Percentiles rank a stretch among this genome's conserved stretches.
Conservation (phyloP, 2,888 invertebrate genomes). For the Ormyrus nitidulus region DNA sequence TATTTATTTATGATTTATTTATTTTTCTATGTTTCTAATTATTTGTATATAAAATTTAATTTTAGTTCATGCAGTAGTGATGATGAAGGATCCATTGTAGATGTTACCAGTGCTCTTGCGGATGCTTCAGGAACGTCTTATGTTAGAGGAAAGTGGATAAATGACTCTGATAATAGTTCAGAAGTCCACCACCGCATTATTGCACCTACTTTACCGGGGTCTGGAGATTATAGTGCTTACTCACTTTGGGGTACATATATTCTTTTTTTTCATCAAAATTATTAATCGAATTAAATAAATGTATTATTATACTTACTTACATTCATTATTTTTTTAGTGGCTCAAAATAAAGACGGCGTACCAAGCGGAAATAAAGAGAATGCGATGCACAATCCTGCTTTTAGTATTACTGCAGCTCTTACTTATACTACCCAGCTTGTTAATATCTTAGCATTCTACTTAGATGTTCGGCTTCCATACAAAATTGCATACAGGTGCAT, state of each 20-base stretch:
- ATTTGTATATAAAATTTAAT: conserved; percentile 20
- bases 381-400: conserved; percentile 82
- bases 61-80: conserved; percentile 70
- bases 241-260: conserved; percentile 83
- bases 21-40: conserved; percentile 1
- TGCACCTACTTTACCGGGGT: conserved; percentile 88
- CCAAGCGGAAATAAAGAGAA: conserved; percentile 77
- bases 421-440: conserved; percentile 91
- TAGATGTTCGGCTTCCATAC: conserved; percentile 89
- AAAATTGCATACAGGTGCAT: conserved; percentile 81
- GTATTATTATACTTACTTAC: conserved; percentile 35
- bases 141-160: conserved; percentile 87
- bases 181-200: conserved; percentile 87
- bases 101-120: conserved; percentile 77
- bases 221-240: conserved; percentile 89
- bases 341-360: conserved; percentile 78
- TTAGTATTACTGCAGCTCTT: conserved; percentile 87
- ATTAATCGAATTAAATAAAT: not conserved
- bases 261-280: conserved; percentile 34
- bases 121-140: conserved; percentile 88
- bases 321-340: conserved; percentile 71
- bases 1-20: not conserved
- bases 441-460: conserved; percentile 87
- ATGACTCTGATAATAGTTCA: conserved; percentile 81
- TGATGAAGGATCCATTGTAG: conserved; percentile 68